Base-by-base conservation (phyloP, 2,888 invertebrate genomes). In the Agrotis exclamationis region DNA sequence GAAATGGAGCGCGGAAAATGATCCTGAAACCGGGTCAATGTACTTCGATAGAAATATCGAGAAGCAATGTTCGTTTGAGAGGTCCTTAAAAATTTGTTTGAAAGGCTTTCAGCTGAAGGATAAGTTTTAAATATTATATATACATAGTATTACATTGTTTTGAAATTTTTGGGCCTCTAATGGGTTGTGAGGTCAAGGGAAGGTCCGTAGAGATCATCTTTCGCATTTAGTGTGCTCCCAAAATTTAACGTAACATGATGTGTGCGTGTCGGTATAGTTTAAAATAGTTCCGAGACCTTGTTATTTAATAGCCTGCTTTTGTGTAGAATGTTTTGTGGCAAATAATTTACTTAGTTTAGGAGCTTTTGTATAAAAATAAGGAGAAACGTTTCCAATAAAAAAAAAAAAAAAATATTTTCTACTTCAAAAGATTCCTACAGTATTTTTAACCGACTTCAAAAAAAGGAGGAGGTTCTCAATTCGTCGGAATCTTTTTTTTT, bases 1-100 rank as follows among this genome's bases (percentile, higher is more conserved):
- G 70, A 80, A 86, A 81, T 73, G 70, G 65, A 83, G 71, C 68
- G 79, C 57, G 66, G 63, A 76, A 68, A 70, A 72, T 66, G 62
- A 74, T 69, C 63, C 68, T 68, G 66, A 76, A 84, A 65, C 28
- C 63, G 56, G 82, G 80, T 77, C 86, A 81, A 82, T 72, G 81
- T 56, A 76, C 80, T 80, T 79, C 14, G 50, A 22, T 28, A 58
- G 70, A 82, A 85, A 74, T 74, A 53, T 72, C 58, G 50, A 59
- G 68, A 69, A 76, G 73, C 48, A 54, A 66, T 54, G 53, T 57
- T 62, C 56, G 28, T 24, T 54, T 50, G 50, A 65, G 50, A 56
- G 65, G 33, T 67, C 50, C 58, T 74, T 51, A 28, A 74, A 39
- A 76, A 56, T 59, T 66, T 64, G 54, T 74, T 80, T 59, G 33